Evolutionary conservation across 2,888 invertebrate genomes (phyloP).

Genomic region (Hyalella azteca): DNA sequence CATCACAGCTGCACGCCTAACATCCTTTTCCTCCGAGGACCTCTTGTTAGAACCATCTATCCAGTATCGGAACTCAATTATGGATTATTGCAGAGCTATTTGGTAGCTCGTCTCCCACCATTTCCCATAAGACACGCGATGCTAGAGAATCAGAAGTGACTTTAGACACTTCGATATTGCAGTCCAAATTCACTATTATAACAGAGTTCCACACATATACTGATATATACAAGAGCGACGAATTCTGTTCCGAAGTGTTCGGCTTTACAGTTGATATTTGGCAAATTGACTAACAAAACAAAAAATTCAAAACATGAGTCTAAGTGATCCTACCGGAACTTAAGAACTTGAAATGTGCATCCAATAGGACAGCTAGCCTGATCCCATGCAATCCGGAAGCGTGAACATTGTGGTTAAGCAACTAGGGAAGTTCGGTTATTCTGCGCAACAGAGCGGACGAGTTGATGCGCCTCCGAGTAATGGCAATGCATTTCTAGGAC

Average conservation of each 20-base stretch:
- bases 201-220: too few species aligned
- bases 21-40: slow-evolving; percentile 28
- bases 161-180: too few species aligned
- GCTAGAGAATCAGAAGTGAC: background rate
- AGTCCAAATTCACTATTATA: too few species aligned
- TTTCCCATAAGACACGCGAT: background rate
- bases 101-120: background rate
- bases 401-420: slow-evolving; percentile 23
- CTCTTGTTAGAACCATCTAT: slow-evolving; percentile 33
- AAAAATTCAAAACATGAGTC: too few species aligned
- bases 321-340: too few species aligned
- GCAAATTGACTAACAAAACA: too few species aligned
- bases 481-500: slow-evolving; percentile 29
- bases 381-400: slow-evolving; percentile 8
- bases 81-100: slow-evolving; percentile 35
- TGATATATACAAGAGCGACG: too few species aligned
- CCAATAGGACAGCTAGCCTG: too few species aligned
- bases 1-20: background rate
- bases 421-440: slow-evolving; percentile 13
- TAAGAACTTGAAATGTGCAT: too few species aligned
- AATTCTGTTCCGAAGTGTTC: too few species aligned
- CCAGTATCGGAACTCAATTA: slow-evolving; percentile 30
- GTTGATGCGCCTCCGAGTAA: background rate
- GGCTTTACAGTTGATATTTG: too few species aligned
- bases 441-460: slow-evolving; percentile 30